Conservation (phyloP, 1,140 invertebrate genomes). For the Papilio aristodemus region DNA sequence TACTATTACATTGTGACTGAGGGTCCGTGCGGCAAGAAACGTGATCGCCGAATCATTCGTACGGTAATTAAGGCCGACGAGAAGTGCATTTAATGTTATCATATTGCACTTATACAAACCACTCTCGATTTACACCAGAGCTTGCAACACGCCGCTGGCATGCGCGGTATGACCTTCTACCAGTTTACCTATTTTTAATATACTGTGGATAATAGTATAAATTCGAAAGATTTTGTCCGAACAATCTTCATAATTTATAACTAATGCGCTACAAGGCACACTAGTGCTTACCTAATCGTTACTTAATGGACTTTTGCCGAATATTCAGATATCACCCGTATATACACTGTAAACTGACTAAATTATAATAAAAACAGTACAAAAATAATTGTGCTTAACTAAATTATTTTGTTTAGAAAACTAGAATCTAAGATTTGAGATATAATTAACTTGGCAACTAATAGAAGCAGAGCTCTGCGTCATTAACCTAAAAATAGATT, state of each 20-base stretch:
- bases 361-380: too few species aligned
- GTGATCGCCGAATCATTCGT: conserved; percentile 37
- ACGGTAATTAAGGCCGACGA: conserved; percentile 40
- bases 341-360: too few species aligned
- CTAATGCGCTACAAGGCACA: too few species aligned
- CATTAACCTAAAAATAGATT: background rate
- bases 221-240: background rate
- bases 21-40: conserved; percentile 23
- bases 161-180: conserved; percentile 14
- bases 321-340: too few species aligned
- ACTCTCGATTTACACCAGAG: conserved; percentile 28
- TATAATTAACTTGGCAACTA: background rate
- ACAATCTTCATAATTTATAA: too few species aligned
- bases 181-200: conserved; percentile 5
- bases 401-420: too few species aligned
- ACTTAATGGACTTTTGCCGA: too few species aligned
- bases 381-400: too few species aligned
- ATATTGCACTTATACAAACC: conserved; percentile 29
- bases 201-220: background rate
- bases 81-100: conserved; percentile 36
- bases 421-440: too few species aligned
- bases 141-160: conserved; percentile 30
- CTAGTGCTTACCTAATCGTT: too few species aligned
- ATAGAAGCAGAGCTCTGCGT: background rate
- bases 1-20: conserved; percentile 35